Conservation (phyloP, 2,797 vertebrate species). For the Anniella stebbinsi region DNA sequence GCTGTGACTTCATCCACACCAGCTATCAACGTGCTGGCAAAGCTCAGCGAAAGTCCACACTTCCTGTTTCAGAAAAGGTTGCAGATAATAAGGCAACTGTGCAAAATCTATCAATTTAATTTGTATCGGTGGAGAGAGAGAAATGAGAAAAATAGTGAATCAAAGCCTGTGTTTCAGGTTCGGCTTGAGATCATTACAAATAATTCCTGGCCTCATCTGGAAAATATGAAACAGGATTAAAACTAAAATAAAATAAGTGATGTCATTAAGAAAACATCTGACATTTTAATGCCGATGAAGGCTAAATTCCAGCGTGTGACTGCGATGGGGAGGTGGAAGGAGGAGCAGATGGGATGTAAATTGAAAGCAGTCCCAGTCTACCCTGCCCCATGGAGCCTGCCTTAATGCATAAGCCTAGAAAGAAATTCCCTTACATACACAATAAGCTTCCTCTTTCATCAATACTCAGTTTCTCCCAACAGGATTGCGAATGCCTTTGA, state of each 20-base stretch:
- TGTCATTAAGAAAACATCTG: constrained; percentile 73
- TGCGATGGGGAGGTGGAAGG: constrained; percentile 17
- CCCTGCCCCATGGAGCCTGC: constrained; percentile 66
- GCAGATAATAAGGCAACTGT: constrained; percentile 57
- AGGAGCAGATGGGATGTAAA: constrained; percentile 64
- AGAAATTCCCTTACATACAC: constrained; percentile 78
- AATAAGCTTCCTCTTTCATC: constrained; percentile 79
- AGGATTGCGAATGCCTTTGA: constrained; percentile 78
- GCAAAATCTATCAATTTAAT: constrained; percentile 63
- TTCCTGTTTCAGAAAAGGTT: constrained; percentile 42
- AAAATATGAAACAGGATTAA: constrained; percentile 72
- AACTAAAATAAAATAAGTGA: constrained; percentile 64
- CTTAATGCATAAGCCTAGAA: constrained; percentile 76
- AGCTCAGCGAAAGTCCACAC: constrained; percentile 41
- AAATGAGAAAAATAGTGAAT: constrained; percentile 67
- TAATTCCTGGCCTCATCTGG: constrained; percentile 67
- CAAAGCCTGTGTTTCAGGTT: constrained; percentile 68
- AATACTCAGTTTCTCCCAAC: constrained; percentile 75
- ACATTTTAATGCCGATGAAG: constrained; percentile 71
- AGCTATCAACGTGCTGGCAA: constrained; percentile 16
- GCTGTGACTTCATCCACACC: constrained; percentile 39
- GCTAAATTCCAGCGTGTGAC: constrained; percentile 68
- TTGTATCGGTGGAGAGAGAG: constrained; percentile 52
- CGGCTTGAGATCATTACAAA: constrained; percentile 70
- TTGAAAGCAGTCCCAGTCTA: constrained; percentile 76